These are phyloP conservation scores for Parazoanthus atlanticus DNA, from an alignment of 92 coral and sea anemone genomes.

Conservation along the genomic window DNA sequence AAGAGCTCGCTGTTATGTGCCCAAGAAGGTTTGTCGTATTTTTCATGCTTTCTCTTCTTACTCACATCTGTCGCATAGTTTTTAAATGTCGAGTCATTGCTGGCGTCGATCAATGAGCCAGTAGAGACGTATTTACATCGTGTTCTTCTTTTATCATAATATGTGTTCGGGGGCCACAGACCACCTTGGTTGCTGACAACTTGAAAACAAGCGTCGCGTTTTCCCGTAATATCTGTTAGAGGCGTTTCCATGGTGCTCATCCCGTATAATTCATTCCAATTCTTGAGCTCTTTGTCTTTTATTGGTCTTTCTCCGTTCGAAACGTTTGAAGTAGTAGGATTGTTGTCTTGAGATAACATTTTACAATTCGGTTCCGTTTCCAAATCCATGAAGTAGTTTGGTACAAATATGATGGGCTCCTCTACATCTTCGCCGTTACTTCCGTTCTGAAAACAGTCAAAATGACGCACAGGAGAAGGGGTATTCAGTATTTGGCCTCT, in stretches of 20 bases:
- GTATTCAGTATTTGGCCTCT: neutral
- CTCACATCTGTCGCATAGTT: neutral
- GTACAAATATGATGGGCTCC: neutral
- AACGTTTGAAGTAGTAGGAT: neutral
- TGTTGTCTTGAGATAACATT: neutral
- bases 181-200: neutral
- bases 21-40: neutral
- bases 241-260: neutral
- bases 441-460: neutral
- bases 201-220: neutral
- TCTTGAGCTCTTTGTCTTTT: neutral
- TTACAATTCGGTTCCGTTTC: constrained; percentile 9
- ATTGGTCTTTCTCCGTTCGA: neutral
- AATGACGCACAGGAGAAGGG: neutral
- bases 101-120: neutral
- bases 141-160: neutral
- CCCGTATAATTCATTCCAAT: neutral
- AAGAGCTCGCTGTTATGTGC: neutral
- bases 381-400: neutral
- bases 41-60: neutral
- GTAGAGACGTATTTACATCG: neutral
- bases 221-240: neutral
- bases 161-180: neutral
- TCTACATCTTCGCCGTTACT: neutral
- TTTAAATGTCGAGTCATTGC: neutral